A percentile compares a stretch with the other conserved stretches of the same genome.
Evolutionary conservation across 2,797 vertebrate species (phyloP).

Genomic region (Urosaurus nigricauda): DNA sequence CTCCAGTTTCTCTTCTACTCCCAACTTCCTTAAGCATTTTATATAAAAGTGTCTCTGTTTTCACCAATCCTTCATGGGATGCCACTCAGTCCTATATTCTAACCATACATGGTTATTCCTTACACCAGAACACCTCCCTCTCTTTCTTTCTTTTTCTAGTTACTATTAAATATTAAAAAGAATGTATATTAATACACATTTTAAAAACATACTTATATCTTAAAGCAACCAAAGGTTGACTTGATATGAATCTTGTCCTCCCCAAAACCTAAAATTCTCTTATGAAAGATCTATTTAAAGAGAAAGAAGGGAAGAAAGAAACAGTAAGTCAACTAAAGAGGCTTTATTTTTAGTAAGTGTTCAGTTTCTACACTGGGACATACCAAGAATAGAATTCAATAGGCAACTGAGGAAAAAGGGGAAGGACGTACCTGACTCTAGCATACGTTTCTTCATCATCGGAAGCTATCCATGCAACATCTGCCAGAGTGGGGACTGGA

Average conservation of each 20-base stretch:
- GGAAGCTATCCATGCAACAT: conserved; percentile 96
- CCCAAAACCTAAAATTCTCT: not conserved
- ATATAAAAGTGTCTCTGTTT: not conserved
- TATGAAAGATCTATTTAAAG: not conserved
- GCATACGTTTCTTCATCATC: conserved; percentile 98
- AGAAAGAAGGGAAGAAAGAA: not conserved
- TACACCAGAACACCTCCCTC: not conserved
- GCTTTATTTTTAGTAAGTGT: not conserved
- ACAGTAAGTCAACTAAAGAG: not conserved
- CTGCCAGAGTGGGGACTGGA: conserved; percentile 93
- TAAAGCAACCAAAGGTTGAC: not conserved
- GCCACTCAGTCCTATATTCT: not conserved
- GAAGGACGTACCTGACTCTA: conserved; percentile 88
- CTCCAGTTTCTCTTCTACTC: not conserved
- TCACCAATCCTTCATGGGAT: not conserved
- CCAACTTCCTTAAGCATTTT: not conserved
- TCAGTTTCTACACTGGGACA: not conserved
- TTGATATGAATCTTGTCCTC: not conserved
- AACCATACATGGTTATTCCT: not conserved
- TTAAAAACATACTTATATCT: not conserved
- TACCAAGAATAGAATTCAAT: not conserved
- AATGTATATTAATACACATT: not conserved
- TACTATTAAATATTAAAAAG: not conserved
- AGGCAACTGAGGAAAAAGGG: not conserved
- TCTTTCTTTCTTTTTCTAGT: too few relatives aligned